Base-by-base conservation (phyloP, 2,888 invertebrate genomes). In the Cyclophora punctaria region DNA sequence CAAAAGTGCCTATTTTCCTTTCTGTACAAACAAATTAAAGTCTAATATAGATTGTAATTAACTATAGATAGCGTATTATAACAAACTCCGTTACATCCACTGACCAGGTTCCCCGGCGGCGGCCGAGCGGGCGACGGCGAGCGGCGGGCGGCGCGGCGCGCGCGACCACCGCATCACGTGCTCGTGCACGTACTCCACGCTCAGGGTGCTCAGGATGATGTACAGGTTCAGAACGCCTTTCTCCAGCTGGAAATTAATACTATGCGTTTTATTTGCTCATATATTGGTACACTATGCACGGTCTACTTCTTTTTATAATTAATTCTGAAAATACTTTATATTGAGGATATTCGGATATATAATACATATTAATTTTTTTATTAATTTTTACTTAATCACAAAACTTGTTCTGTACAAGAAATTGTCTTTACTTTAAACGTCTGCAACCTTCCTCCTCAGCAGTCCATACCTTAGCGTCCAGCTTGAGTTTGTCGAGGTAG, bases 171-270 rank as follows among this genome's bases (percentile, higher is more conserved):
- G 67, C 58, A 80, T 76, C 7, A 76, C 73, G 37, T 82, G 75
- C 2, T 56, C 64, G 52, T 89, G 89, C 42, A 75, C 71, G 58
- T 95, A 96, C 34, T 90, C 91, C 3, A 94, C 73, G 58, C 91
- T 91, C 58, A 95, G 81, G 47, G 91, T 92, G 73, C 94, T 93
- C 43, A 95, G 83, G 68, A 92, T 92, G 6, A 93, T 80, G 69
- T 92, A 93, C 45, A 93, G 71, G 62, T 93, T 92, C 2, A 93
- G 75, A 5, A 92, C 89, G 46, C 91, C 90, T 63, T 92, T 91
- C 67, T 92, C 90, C 41, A 91, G 62, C 91, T 91, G 72, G 4
- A 79, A 73, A 48, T 50, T 49, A 48, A 50, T 49, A 34, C 40
- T 3, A 48, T 40, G 41, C 34, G 6, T 44, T 20, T 7, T 3